These are phyloP conservation scores for Ictalurus furcatus DNA, from an alignment of 2,113 vertebrate genomes.

Conservation along the genomic window DNA sequence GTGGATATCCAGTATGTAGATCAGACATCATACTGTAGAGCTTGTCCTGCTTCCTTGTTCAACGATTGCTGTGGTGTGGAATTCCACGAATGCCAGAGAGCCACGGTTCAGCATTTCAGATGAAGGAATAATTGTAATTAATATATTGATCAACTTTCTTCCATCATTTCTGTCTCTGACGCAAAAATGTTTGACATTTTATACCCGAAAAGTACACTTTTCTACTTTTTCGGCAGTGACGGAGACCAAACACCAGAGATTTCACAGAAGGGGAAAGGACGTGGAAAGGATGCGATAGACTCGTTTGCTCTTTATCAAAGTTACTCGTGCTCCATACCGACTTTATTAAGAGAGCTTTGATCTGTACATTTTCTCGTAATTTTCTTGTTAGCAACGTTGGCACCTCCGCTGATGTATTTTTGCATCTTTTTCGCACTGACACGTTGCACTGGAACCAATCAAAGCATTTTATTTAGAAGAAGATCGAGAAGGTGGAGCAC, in stretches of 20 bases:
- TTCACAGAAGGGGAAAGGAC: not conserved
- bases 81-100: not conserved
- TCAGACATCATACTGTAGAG: not conserved
- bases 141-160: too few species aligned
- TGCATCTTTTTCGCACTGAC: not conserved
- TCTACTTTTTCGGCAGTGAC: too few species aligned
- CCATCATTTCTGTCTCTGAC: too few species aligned
- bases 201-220: too few species aligned
- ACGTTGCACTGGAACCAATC: not conserved
- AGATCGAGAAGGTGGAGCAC: not conserved
- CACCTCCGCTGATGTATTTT: not conserved
- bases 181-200: too few species aligned
- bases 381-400: not conserved
- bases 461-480: not conserved
- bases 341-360: not conserved
- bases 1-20: not conserved
- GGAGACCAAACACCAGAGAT: too few species aligned
- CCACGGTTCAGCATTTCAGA: not conserved
- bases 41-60: not conserved
- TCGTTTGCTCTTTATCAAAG: not conserved
- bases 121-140: not conserved
- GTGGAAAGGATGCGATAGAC: too few species aligned
- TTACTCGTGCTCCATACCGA: not conserved
- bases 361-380: not conserved
- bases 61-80: not conserved